Base-by-base conservation (phyloP, 2,888 invertebrate species). In the Bombyx huttoni region DNA sequence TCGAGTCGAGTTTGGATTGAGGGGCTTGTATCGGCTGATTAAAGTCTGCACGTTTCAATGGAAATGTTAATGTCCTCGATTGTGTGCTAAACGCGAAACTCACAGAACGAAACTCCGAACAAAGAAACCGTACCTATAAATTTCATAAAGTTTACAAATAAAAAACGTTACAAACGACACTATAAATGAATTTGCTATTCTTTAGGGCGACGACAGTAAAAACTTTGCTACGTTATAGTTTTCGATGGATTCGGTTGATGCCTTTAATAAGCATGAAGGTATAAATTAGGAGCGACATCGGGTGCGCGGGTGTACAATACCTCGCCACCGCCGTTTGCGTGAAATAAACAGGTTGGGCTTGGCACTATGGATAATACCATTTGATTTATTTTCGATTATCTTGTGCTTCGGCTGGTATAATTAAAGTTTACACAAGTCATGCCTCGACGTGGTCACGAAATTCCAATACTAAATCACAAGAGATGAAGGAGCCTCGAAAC, bases 341-440 rank as follows among this genome's bases (percentile, higher is more conserved):
- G 81, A 79, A 85, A 79, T 73, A 78, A 89, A 90, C 90, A 89
- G 87, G 89, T 85, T 87, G 84, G 66, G 78, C 61, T 66, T 80
- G 86, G 74, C 86, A 86, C 24, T 24, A 24, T 24, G 24, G 84
- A 81, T 87, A 82, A 81, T 85, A 78, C 73, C 68, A 58, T 61
- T 68, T 83, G 85, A 87, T 87, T 87, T 87, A 86, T 85, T 73
- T 61, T 67, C 84, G 85, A 86, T 86, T 87, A 84, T 85, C 70
- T 72, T 80, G 74, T 78, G 80, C 73, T 77, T 69, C 69, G 66
- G 71, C 62, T 67, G 73, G 79, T 81, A 79, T 85, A 85, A 87
- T 86, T 86, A 86, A 86, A 84, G 78, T 73, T 70, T 24, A 24
- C 24, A 24, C 24, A 24, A 24, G 8, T 40, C 40, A 40, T 40